A percentile compares a stretch with the other conserved stretches of the same genome.
Conservation (phyloP, 1,140 invertebrate species). For the Apis dorsata region DNA sequence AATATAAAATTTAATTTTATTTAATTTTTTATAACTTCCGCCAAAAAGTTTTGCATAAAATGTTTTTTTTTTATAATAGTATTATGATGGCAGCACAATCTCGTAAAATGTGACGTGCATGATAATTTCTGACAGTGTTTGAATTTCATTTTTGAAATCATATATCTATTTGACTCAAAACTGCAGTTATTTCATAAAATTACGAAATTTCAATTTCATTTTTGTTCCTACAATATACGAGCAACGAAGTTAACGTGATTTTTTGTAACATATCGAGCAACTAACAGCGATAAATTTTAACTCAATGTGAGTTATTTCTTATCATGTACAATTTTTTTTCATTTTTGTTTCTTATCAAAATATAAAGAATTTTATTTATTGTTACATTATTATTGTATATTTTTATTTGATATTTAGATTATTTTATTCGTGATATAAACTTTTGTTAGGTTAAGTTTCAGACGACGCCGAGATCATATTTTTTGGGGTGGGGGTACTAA, state of each 20-base stretch:
- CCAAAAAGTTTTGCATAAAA: background rate
- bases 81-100: slow-evolving; percentile 53
- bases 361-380: background rate
- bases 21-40: slow-evolving; percentile 27
- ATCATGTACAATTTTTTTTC: background rate
- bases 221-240: background rate
- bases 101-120: slow-evolving; percentile 59
- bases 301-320: slow-evolving; percentile 21
- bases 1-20: background rate
- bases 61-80: background rate
- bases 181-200: background rate
- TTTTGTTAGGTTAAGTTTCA: slow-evolving; percentile 61
- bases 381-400: background rate
- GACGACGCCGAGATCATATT: slow-evolving; percentile 63
- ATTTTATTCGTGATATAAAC: background rate
- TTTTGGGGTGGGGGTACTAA: slow-evolving; percentile 65
- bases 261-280: slow-evolving; percentile 5
- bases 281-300: slow-evolving; percentile 25
- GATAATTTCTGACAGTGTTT: slow-evolving; percentile 61
- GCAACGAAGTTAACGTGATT: slow-evolving; percentile 25
- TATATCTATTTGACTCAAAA: background rate
- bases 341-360: background rate
- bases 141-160: slow-evolving; percentile 50
- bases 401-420: background rate
- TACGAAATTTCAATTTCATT: background rate